Evolutionary conservation across 2,888 invertebrate species (phyloP), one percentile per base, ranked within the genome.

Genomic region (Caenorhabditis imperialis): DNA sequence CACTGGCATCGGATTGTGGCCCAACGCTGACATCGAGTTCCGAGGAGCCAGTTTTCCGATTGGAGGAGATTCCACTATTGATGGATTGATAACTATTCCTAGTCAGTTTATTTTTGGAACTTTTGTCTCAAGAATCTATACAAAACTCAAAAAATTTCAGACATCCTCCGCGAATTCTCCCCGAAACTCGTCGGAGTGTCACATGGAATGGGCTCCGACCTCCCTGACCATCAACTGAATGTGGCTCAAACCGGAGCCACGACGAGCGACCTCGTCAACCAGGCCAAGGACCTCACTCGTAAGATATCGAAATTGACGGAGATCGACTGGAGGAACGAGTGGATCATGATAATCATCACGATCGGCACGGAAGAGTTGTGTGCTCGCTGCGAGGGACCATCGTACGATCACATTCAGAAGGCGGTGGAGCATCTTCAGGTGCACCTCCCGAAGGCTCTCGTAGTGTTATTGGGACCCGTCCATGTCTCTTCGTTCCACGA

Each of bases 321-420:
- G 25, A 73, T 82, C 2, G 74, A 86, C 67, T 76, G 79, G 23
- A 62, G 44, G 20, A 78, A 82, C n/a, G 83, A 84, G 35, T 87
- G 87, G 87, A 81, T 85, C 8, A 82, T 87, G 85, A 69, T 87
- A 37, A 84, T 87, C 40, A 81, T 87, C 16, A 85, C 87, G 7
- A 84, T 87, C 27, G 87, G 87, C 25, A 85, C 85, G 1, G 85
- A 88, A 61, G 86, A 87, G 78, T 83, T 85, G n/a, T 86, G 86
- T 51, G 25, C 44, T 1, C 57, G 63, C 7, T 86, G 86, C 53
- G 58, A 72, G 1, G 81, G 70, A 4, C 85, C 86, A 7, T 77
- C 85, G 18, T 61, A 75, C 22, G 72, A 72, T 0, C 74, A 85
- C 20, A 75, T 86, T 20, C 54, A 65, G 1, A 78, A 78, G n/a